phyloP scores from a whole-genome alignment of 2,888 invertebrate species.

The Melinaea menophilus region DNA sequence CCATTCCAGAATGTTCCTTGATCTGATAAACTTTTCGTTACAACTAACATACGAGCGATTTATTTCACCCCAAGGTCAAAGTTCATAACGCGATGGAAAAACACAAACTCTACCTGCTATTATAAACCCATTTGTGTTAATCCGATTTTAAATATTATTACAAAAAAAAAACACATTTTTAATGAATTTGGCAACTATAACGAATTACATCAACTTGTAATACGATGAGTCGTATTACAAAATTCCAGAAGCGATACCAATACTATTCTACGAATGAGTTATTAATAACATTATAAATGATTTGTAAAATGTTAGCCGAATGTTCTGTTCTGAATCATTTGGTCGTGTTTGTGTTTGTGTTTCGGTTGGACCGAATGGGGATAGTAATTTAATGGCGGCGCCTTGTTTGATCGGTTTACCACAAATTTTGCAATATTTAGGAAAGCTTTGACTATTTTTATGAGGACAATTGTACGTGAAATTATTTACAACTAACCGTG shows the following conservation, averaged over 20 bases:
- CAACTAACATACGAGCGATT: not conserved
- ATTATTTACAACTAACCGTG: too few relatives aligned
- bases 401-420: not conserved
- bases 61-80: conserved; percentile 1
- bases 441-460: too few relatives aligned
- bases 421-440: too few relatives aligned
- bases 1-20: too few relatives aligned
- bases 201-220: too few relatives aligned
- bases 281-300: not conserved
- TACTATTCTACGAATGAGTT: not conserved
- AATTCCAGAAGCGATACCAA: not conserved
- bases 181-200: too few relatives aligned
- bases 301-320: not conserved
- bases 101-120: not conserved
- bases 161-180: too few relatives aligned
- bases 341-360: conserved; percentile 18
- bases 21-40: too few relatives aligned
- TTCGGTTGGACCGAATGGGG: conserved; percentile 18
- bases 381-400: not conserved
- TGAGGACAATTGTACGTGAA: too few relatives aligned
- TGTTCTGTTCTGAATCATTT: conserved; percentile 1
- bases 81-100: not conserved
- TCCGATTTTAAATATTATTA: too few relatives aligned
- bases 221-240: too few relatives aligned
- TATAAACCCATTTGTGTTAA: too few relatives aligned